Percentiles rank a stretch among this genome's conserved stretches.
Conservation (phyloP, 2,797 vertebrate genomes). For the Gouania willdenowi region DNA sequence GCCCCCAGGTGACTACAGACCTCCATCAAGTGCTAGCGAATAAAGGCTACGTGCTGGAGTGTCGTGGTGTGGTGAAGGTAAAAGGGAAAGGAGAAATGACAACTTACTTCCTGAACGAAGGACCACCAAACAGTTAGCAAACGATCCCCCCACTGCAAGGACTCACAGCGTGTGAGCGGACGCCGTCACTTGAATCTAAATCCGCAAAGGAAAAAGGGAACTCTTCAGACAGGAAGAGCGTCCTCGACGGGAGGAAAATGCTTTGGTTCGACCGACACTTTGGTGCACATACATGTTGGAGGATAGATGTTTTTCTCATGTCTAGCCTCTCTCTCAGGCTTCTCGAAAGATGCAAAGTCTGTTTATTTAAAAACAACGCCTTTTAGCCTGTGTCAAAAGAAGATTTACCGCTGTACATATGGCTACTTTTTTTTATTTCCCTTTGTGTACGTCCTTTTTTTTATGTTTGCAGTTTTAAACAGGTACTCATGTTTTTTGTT, state of each 20-base stretch:
- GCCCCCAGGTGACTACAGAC: conserved; percentile 87
- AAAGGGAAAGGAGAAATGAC: conserved; percentile 98
- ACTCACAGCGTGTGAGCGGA: conserved; percentile 58
- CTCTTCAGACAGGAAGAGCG: conserved; percentile 53
- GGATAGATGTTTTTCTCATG: conserved; percentile 73
- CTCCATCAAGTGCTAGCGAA: conserved; percentile 86
- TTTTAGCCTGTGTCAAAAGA: conserved; percentile 79
- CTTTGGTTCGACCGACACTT: conserved; percentile 53
- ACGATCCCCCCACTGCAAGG: conserved; percentile 47
- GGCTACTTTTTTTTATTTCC: conserved; percentile 68
- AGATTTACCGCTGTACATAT: conserved; percentile 79
- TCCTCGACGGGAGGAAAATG: conserved; percentile 55
- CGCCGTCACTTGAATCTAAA: conserved; percentile 71
- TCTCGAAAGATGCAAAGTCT: conserved; percentile 82
- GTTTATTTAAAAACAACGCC: conserved; percentile 80
- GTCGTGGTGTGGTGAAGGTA: conserved; percentile 90
- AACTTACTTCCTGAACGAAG: conserved; percentile 93
- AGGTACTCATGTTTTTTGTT: conserved; percentile 76
- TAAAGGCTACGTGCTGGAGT: conserved; percentile 91
- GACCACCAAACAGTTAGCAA: conserved; percentile 86
- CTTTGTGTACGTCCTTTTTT: conserved; percentile 18
- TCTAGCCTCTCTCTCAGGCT: conserved; percentile 80
- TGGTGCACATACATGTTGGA: conserved; percentile 55
- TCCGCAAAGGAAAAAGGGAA: conserved; percentile 45
- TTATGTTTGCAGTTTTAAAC: conserved; percentile 50